Base-by-base conservation (phyloP, 2,888 invertebrate species). In the Dicranocentrus wangi region DNA sequence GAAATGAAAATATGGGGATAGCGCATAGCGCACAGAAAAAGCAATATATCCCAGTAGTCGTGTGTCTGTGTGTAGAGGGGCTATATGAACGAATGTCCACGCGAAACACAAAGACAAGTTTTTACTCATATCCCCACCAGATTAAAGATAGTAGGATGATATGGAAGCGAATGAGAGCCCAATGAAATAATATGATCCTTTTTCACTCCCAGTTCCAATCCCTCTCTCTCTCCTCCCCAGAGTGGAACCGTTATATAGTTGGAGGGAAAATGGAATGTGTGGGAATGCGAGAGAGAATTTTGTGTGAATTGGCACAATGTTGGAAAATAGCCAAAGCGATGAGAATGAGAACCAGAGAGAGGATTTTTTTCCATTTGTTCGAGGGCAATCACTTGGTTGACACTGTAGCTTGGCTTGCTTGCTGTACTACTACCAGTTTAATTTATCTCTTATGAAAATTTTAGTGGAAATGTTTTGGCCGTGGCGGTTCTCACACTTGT, bases 251-350 rank as follows among this genome's bases (percentile, higher is more conserved):
- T 43, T 43, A n/a, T 51, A 51, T 51, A 13, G 13, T 13, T 39
- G 47, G 47, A 47, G 47, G 15, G 15, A 47, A 32, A 32, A 32
- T 32, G 32, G 3, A 32, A 32, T 25, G 55, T 55, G 55, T 25
- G 25, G 55, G 25, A 55, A 55, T 55, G 25, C n/a, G 55, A 17
- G 51, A 51, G 19, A n/a, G n/a, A n/a, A n/a, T n/a, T n/a, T n/a
- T n/a, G 32, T 73, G 73, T 15, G 21, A 66, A 75, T 66, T 58
- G 68, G 58, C 68, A 68, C 58, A 17, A 32, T 17, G n/a, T 68
- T 76, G 68, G 76, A 63, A 17, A 28, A 21, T 25, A 23, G 60
- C 76, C 76, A 76, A 32, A 61, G 51, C 7, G 19, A 51, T 7
- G n/a, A n/a, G 13, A 13, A 39, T 13, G 13, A 39, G 13, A 39